Evolutionary conservation across 2,797 vertebrate genomes (phyloP), one percentile per base, ranked within the genome.

Genomic region (Cuniculus paca): DNA sequence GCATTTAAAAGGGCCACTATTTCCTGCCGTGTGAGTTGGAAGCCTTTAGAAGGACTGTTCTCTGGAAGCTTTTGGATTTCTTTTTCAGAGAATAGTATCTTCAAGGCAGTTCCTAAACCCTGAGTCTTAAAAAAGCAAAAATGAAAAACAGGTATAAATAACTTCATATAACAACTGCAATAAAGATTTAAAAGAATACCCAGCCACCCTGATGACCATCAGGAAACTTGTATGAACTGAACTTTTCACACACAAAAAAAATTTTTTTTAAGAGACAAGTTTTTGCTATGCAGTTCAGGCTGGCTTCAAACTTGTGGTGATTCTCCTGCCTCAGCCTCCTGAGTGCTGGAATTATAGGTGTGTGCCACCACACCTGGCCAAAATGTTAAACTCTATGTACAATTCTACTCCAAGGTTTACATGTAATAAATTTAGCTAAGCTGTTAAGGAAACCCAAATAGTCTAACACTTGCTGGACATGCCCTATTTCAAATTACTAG

Each of bases 31-130:
- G 99, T 99, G 60, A 99, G 99, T 95, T 99, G 99, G 98, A 99
- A 99, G 75, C 99, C 99, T 98, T 99, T 99, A 0, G 99, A 99
- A 0, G 99, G 99, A 77, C 99, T 99, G 6, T 99, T 99, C 84
- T 99, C 99, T 0, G 99, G 99, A 91, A 99, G 99, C 74, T 99
- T 99, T 96, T 99, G 98, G 96, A 99, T 99, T 98, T 99, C 99
- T 88, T 99, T 99, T 98, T 99, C 99, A 4, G 99, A 99, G 98
- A 99, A 99, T 81, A 99, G 98, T 98, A 99, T 99, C 98, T 99
- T 99, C 98, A 99, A 98, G 36, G 99, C 99, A 1, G 99, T 99
- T 92, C 99, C 99, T 92, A 99, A 98, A 80, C 99, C 99, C 97
- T 99, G 99, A 80, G 99, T 99, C 99, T 99, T 93, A 80, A 91